Evolutionary conservation across 2,888 invertebrate genomes (phyloP), one percentile per base, ranked within the genome.

Genomic region (Parnassius orleans): DNA sequence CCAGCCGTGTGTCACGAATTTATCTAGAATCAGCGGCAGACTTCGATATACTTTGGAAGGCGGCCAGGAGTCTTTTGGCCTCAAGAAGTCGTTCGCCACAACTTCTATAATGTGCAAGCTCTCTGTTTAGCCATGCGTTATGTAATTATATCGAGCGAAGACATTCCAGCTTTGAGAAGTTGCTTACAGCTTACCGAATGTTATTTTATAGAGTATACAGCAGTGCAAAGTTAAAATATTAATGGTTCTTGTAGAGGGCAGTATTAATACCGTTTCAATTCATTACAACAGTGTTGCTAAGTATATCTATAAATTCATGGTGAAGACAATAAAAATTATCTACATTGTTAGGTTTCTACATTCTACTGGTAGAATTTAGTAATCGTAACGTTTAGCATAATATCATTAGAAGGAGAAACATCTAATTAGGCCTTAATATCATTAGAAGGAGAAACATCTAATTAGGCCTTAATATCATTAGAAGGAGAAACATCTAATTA

Each of bases 11-110:
- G 80, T 81, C 72, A 65, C 71, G n/a, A 33, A 61, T 57, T 61
- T 69, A 75, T 72, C 74, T 71, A 73, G 72, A 71, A 79, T 75
- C 70, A 69, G 69, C 75, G 75, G 70, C 75, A 79, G 79, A 83
- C 83, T 80, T 83, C 69, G 69, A 73, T 74, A 80, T 79, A 86
- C 84, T 86, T 90, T 91, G 91, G 90, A 80, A 71, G 71, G 56
- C 69, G 71, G 86, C 91, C 90, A 90, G 84, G 63, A 81, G 83
- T 85, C 89, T 90, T 90, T 90, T 91, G 90, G 90, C 90, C 80
- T 87, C 83, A 90, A 90, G 90, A 90, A 85, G 84, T 83, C 81
- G 81, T 88, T 87, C 76, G 71, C 69, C 71, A 67, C 78, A 87
- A 88, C 84, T 89, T 87, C 75, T 69, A 74, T 72, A 79, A 82